These are phyloP conservation scores for Nothoprocta perdicaria DNA, from an alignment of 2,113 vertebrate species.

Conservation along the genomic window DNA sequence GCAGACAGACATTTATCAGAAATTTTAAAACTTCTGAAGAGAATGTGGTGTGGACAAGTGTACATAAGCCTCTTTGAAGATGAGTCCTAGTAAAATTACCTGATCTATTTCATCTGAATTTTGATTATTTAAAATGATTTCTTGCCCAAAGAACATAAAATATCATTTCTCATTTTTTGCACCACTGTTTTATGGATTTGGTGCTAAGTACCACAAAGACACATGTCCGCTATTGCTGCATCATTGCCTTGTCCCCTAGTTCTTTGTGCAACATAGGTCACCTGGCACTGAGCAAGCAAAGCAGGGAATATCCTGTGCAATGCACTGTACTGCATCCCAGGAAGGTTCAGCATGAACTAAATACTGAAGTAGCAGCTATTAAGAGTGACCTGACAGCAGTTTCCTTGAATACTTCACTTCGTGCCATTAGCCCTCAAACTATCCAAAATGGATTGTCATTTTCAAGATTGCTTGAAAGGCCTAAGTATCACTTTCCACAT, in stretches of 20 bases:
- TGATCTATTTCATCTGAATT: neutral
- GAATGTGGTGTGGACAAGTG: neutral
- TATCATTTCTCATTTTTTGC: neutral
- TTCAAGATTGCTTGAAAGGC: neutral
- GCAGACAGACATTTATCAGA: neutral
- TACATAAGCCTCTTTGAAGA: neutral
- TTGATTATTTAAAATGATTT: neutral
- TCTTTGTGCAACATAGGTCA: neutral
- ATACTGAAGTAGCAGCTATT: neutral
- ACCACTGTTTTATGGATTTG: neutral
- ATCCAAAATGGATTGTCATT: neutral
- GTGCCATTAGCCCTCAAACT: neutral
- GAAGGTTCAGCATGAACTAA: neutral
- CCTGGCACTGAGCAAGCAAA: neutral
- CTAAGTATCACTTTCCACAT: neutral
- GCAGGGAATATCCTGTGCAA: neutral
- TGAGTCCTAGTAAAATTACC: neutral
- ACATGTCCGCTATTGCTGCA: neutral
- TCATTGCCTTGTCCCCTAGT: neutral
- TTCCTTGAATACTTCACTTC: neutral
- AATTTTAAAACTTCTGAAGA: neutral
- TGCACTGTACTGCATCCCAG: accelerated
- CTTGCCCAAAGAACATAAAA: neutral
- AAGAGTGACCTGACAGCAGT: neutral
- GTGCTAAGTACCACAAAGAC: accelerated